phyloP scores from a whole-genome alignment of 2,113 vertebrate genomes.

The Bagarius yarrelli region DNA sequence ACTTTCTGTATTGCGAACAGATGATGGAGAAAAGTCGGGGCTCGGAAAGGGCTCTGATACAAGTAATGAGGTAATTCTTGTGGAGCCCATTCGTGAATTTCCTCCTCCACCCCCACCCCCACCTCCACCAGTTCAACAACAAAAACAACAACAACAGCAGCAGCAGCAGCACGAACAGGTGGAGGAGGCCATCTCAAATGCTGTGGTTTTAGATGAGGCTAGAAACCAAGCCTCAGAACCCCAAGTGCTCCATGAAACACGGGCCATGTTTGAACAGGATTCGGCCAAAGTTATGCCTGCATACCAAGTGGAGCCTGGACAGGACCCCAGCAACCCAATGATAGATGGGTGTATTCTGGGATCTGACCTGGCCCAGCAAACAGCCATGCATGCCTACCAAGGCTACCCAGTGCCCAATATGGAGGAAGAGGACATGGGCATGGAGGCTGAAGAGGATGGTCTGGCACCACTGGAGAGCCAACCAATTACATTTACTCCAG shows the following conservation, averaged over 20 bases:
- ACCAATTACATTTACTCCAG: slow-evolving; percentile 94
- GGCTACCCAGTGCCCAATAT: slow-evolving; percentile 76
- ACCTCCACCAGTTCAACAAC: slow-evolving; percentile 64
- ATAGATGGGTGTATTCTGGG: slow-evolving; percentile 75
- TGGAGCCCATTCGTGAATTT: slow-evolving; percentile 78
- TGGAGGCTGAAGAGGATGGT: slow-evolving; percentile 85
- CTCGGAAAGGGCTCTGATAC: slow-evolving; percentile 65
- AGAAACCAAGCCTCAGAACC: slow-evolving; percentile 65
- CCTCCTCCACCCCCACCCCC: slow-evolving; percentile 79
- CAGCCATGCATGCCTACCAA: slow-evolving; percentile 75
- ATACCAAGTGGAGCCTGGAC: slow-evolving; percentile 67
- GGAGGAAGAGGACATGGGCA: slow-evolving; percentile 77
- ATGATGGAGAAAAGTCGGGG: slow-evolving; percentile 74
- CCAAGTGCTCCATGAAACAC: slow-evolving; percentile 63
- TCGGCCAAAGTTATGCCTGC: slow-evolving; percentile 64
- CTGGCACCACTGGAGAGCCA: slow-evolving; percentile 94
- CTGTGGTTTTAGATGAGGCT: slow-evolving; percentile 69
- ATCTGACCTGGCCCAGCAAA: slow-evolving; percentile 73
- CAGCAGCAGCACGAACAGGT: slow-evolving; percentile 56
- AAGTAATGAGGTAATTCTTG: slow-evolving; percentile 74
- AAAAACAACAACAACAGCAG: slow-evolving; percentile 58
- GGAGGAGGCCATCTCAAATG: slow-evolving; percentile 61
- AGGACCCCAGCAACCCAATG: slow-evolving; percentile 68
- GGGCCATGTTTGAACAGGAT: slow-evolving; percentile 69
- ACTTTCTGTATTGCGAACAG: slow-evolving; percentile 75